Base-by-base conservation (phyloP, 1,140 invertebrate genomes). In the Bathynomus jamesi region DNA sequence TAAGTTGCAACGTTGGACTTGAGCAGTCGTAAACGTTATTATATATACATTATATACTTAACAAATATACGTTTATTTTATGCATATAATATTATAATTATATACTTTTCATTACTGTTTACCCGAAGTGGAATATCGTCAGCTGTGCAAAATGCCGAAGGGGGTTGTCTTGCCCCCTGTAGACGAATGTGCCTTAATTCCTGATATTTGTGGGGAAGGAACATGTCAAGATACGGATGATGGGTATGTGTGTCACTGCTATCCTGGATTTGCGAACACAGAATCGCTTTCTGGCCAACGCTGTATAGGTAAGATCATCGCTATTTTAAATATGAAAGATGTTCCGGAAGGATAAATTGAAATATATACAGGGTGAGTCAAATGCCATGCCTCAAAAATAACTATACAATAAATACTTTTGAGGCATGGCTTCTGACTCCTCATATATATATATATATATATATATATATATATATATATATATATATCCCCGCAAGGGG, bases 161-260 rank as follows among this genome's bases (percentile, higher is more conserved):
- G 46, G 30, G 17, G 53, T 68, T 5, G 27, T 53, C n/a, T 60
- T 79, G 24, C 78, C 76, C 30, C 71, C 81, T 83, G 81, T 92
- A 69, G 88, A 92, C 81, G 90, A 92, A 81, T 93, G 90, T 78
- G 87, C 86, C 76, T 80, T 92, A 61, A 80, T 89, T 65, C 86
- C 87, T 11, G 88, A 88, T 72, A 89, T 94, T 72, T 94, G 92
- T 79, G 89, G 88, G 0, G 85, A 90, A 68, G 92, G 91, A 0
- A 83, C 86, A 68, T 94, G 92, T 31, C 67, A 70, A 46, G 90
- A 92, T 78, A 90, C 88, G 24, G 82, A 85, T 21, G 86, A 89
- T 30, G 90, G 89, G 73, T 94, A 88, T 82, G 85, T 86, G 46
- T 91, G 89, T 80, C 84, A 87, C 62, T 90, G 88, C 80, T 79